Conservation (phyloP, 2,888 invertebrate genomes). For the Noctua fimbriata region DNA sequence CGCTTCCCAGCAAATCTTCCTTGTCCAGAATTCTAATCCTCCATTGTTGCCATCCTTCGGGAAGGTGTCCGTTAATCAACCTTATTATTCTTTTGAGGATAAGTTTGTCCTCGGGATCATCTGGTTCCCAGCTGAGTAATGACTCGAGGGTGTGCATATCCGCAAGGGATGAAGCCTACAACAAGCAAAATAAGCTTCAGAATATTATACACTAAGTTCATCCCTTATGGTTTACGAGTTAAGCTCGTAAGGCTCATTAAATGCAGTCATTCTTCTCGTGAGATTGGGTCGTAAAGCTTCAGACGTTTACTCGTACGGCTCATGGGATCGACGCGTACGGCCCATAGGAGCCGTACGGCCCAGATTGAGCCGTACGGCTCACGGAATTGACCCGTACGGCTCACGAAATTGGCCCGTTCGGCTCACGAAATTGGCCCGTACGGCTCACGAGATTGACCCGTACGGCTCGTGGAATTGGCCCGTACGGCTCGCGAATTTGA, state of each 20-base stretch:
- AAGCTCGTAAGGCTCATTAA: not conserved
- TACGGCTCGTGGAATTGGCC: not conserved
- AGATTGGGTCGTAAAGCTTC: not conserved
- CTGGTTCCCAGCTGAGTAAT: not conserved
- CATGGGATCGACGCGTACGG: not conserved
- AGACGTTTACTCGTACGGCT: not conserved
- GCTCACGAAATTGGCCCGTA: too few species aligned
- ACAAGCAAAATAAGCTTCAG: not conserved
- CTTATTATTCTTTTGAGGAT: too few species aligned
- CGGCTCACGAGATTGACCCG: too few species aligned
- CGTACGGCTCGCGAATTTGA: not conserved
- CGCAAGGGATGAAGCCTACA: slow-evolving; percentile 4
- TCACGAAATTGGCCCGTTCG: not conserved
- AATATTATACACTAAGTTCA: not conserved
- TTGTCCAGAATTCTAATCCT: not conserved
- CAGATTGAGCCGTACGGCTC: too few species aligned
- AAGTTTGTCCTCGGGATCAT: too few species aligned
- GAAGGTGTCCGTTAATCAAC: not conserved
- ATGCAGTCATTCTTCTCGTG: not conserved
- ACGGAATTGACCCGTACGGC: not conserved
- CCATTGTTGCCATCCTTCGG: slow-evolving; percentile 6
- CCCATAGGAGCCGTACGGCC: not conserved
- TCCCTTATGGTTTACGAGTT: not conserved
- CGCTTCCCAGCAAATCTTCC: not conserved
- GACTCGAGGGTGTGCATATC: slow-evolving; percentile 10